phyloP scores from a whole-genome alignment of 1,140 invertebrate genomes.

The Panagrolaimus sp. region DNA sequence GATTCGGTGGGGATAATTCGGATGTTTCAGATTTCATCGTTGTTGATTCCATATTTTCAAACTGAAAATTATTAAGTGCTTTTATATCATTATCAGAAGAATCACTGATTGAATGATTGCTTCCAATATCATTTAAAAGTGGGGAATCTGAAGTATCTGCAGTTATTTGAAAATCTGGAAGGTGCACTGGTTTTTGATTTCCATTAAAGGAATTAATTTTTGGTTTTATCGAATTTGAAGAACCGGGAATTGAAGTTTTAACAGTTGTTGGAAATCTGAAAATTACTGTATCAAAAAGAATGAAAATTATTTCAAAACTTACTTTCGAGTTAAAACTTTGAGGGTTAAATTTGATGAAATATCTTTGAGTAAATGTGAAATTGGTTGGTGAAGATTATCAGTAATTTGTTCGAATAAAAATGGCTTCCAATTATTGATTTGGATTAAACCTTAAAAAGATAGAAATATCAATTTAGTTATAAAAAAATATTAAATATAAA shows the following conservation, averaged over 20 bases:
- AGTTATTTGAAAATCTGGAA: conserved; percentile 41
- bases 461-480: too few relatives aligned
- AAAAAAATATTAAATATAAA: neutral
- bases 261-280: neutral
- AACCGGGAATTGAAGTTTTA: too few relatives aligned
- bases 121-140: conserved; percentile 50
- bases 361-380: conserved; percentile 43
- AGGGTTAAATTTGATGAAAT: conserved; percentile 45
- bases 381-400: conserved; percentile 47
- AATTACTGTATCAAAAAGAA: too few relatives aligned
- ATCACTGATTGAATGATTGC: conserved; percentile 49
- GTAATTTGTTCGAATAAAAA: conserved; percentile 45
- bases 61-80: neutral
- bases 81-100: conserved; percentile 23
- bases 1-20: neutral
- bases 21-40: neutral
- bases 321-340: conserved; percentile 52
- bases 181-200: too few relatives aligned
- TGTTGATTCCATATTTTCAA: neutral
- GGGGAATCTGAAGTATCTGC: conserved; percentile 57
- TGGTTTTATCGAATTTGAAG: too few relatives aligned
- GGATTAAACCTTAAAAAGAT: conserved; percentile 44
- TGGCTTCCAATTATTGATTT: conserved; percentile 51
- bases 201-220: too few relatives aligned
- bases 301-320: too few relatives aligned